Base-by-base conservation (phyloP, 2,797 vertebrate species). In the Leucoraja ocellata region DNA sequence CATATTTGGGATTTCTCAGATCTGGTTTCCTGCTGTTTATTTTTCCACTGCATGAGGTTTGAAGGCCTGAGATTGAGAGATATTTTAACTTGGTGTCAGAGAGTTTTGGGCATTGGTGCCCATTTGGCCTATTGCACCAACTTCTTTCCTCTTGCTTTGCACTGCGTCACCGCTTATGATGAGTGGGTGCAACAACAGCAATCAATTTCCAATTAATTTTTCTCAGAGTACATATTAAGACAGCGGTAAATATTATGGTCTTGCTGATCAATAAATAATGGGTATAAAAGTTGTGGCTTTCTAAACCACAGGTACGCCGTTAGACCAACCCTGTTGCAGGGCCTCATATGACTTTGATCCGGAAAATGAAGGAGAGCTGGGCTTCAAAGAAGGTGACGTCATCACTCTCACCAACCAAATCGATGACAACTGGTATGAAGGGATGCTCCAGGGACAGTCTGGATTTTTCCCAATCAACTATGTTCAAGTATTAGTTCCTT, bases 381-480 rank as follows among this genome's bases (percentile, higher is more conserved):
- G 98, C 94, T 99, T 99, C 96, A 99, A 99, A 95, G 99, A 99
- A 94, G 98, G 98, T 28, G 98, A 99, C 93, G 95, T 99, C 95
- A 99, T 99, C 96, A 99, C 98, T 83, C 97, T 99, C 94, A 99
- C 98, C 96, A 99, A 98, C 95, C 98, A 99, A 95, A 99, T 99
- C 93, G 98, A 99, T 93, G 99, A 99, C 93, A 99, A 99, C 96
- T 99, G 98, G 99, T 99, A 99, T 93, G 98, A 99, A 96, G 99
- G 99, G 23, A 98, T 98, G 98, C 95, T 99, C 94, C 97, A 98
- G 63, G 98, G 98, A 95, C 98, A 98, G 96, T 99, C 98, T 0
- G 99, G 99, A 95, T 99, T 99, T 96, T 99, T 99, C 95, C 99
- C 99, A 83, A 98, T 99, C 96, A 99, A 99, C 95, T 99, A 99